phyloP scores from a whole-genome alignment of 2,888 invertebrate genomes.

The Itoplectis maculator region DNA sequence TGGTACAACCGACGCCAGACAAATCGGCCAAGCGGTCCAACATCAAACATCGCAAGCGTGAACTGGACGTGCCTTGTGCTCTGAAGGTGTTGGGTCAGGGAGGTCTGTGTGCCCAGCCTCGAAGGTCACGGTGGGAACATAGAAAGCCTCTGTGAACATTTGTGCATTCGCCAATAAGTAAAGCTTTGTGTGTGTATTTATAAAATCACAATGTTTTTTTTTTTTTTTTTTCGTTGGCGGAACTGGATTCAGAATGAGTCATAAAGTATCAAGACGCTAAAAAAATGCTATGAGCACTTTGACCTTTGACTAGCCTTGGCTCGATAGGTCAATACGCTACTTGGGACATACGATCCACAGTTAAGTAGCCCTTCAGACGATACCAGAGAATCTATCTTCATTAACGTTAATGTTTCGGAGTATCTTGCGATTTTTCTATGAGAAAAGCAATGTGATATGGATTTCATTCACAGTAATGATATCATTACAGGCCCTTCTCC shows the following conservation, averaged over 20 bases:
- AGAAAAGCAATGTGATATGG: background rate
- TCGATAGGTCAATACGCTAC: background rate
- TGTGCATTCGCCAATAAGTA: conserved; percentile 81
- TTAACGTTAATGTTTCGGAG: background rate
- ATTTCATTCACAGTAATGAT: background rate
- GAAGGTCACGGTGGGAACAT: conserved; percentile 81
- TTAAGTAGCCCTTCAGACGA: background rate
- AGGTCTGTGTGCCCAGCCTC: conserved; percentile 78
- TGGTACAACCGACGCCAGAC: conserved; percentile 38
- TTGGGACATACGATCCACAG: background rate
- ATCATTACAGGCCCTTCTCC: conserved; percentile 4
- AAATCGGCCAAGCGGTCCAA: conserved; percentile 80
- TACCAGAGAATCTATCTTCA: background rate
- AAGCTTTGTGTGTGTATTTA: conserved; percentile 74
- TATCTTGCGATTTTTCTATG: background rate
- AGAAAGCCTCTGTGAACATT: conserved; percentile 83
- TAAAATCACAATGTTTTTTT: conserved; percentile 2
- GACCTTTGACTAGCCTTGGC: background rate
- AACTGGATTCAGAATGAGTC: conserved; percentile 22
- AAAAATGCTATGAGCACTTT: background rate
- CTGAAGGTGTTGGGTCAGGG: conserved; percentile 80
- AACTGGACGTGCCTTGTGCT: conserved; percentile 77
- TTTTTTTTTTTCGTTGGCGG: conserved; percentile 8
- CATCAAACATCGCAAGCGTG: conserved; percentile 83
- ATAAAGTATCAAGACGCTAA: background rate